Evolutionary conservation across 2,113 vertebrate species (phyloP), one percentile per base, ranked within the genome.

Genomic region (Ariopsis seemanni): DNA sequence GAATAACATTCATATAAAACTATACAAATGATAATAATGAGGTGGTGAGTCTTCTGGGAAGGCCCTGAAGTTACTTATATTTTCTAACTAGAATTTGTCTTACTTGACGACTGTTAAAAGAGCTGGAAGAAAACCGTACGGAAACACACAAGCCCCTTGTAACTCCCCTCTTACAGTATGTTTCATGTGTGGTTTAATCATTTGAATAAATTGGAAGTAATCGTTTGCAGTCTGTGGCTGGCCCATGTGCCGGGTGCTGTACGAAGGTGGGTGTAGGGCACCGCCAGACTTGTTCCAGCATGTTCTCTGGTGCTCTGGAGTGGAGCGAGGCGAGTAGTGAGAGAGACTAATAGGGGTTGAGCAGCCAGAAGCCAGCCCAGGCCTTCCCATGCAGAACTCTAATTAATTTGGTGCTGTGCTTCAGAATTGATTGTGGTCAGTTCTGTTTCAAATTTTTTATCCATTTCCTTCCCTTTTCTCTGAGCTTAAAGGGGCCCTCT

Each of bases 351-450:
- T 97, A 96, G 95, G 95, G 93, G 52, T 6, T 82, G 53, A 87
- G 93, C 92, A 93, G 95, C 93, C 95, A 95, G 95, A 95, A 96
- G 95, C 94, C 91, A 96, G 94, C 94, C 94, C 94, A 94, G 94
- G 95, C 93, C 95, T 94, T 95, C 62, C 94, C 94, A 97, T 97
- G 96, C 96, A 96, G 96, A 97, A 97, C 95, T 95, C 95, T 97
- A 97, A 97, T 97, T 99, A 97, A 97, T 97, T 97, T 97, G 96
- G 96, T 97, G 96, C 96, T 96, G 95, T 96, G 96, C 97, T 97
- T 97, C 95, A 96, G 96, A 98, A 97, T 97, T 97, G 97, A 97
- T 97, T 93, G 95, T 95, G 96, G 96, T 96, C 96, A 97, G 96
- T 97, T 95, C 94, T 95, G 94, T 95, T 95, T 95, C 94, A 96